These are phyloP conservation scores for Dicranocentrus wangi DNA, from an alignment of 2,888 invertebrate species.

Conservation along the genomic window DNA sequence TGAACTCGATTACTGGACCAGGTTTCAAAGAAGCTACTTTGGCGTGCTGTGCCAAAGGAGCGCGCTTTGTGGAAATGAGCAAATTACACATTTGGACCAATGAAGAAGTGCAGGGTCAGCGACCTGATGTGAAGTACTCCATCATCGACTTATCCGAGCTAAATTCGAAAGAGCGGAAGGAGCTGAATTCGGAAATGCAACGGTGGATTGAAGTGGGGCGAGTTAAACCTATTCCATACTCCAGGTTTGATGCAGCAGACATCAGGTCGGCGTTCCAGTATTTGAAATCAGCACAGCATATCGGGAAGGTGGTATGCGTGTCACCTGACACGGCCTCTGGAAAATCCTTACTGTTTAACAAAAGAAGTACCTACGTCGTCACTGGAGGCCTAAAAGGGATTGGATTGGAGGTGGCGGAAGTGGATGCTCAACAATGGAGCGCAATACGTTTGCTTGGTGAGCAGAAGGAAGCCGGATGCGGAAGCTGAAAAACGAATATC, in stretches of 20 bases:
- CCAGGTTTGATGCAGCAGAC: conserved; percentile 28
- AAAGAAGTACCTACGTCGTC: conserved; percentile 27
- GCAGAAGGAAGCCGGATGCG: conserved; percentile 16
- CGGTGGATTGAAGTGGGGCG: neutral
- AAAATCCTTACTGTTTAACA: conserved; percentile 6
- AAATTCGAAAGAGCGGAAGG: neutral
- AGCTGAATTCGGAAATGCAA: neutral
- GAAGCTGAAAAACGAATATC: conserved; percentile 26
- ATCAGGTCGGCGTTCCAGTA: conserved; percentile 38
- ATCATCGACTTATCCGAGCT: conserved; percentile 44
- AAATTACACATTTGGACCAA: conserved; percentile 48
- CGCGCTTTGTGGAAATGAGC: conserved; percentile 61
- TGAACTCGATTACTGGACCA: conserved; percentile 61
- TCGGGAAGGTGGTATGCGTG: conserved; percentile 39
- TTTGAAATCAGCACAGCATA: conserved; percentile 52
- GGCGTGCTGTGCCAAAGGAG: conserved; percentile 20
- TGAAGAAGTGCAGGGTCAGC: conserved; percentile 40
- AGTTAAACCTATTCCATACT: conserved; percentile 18
- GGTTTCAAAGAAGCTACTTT: conserved; percentile 60
- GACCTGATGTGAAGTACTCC: conserved; percentile 59
- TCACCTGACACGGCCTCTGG: conserved; percentile 12
- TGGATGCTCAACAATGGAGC: conserved; percentile 41
- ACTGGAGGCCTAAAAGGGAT: conserved; percentile 42
- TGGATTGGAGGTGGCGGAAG: conserved; percentile 38
- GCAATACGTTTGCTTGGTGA: conserved; percentile 12